Percentiles rank a stretch among this genome's conserved stretches.
phyloP scores from a whole-genome alignment of 35 echinoderm and acorn worm genomes.

The Apostichopus californicus region DNA sequence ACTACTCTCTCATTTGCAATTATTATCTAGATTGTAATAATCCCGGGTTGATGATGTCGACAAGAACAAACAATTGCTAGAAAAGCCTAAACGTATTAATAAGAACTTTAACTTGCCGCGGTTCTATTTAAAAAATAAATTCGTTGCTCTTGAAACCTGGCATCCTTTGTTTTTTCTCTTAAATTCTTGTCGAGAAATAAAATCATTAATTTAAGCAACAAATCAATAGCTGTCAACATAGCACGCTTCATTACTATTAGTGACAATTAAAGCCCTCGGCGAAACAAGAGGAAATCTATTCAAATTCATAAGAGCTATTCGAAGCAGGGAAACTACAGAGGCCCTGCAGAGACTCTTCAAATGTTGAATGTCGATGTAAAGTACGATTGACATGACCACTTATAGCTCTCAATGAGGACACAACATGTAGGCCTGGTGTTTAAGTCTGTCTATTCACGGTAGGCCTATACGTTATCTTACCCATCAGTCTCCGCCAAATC shows the following conservation, averaged over 20 bases:
- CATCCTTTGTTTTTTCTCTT: neutral
- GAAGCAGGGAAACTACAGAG: neutral
- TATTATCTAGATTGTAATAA: too few relatives aligned
- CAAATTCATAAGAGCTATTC: neutral
- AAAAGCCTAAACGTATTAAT: too few relatives aligned
- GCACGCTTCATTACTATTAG: conserved; percentile 19
- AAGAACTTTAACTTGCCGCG: too few relatives aligned
- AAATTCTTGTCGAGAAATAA: conserved; percentile 1
- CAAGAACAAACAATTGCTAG: too few relatives aligned
- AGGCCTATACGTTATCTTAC: neutral
- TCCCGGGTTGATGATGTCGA: too few relatives aligned
- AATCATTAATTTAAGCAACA: conserved; percentile 1
- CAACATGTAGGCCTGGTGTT: neutral
- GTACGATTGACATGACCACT: conserved; percentile 12
- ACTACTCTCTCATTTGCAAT: too few relatives aligned
- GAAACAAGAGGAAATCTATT: neutral
- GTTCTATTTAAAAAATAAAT: too few relatives aligned
- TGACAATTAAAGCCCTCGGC: conserved; percentile 16
- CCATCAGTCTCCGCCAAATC: too few relatives aligned
- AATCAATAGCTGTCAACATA: neutral
- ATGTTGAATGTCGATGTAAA: neutral
- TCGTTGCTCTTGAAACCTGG: too few relatives aligned
- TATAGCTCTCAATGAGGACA: conserved; percentile 1
- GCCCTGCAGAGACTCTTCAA: neutral
- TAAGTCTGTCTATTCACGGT: neutral